Evolutionary conservation across 2,113 vertebrate genomes (phyloP).

Genomic region (Ictalurus furcatus): DNA sequence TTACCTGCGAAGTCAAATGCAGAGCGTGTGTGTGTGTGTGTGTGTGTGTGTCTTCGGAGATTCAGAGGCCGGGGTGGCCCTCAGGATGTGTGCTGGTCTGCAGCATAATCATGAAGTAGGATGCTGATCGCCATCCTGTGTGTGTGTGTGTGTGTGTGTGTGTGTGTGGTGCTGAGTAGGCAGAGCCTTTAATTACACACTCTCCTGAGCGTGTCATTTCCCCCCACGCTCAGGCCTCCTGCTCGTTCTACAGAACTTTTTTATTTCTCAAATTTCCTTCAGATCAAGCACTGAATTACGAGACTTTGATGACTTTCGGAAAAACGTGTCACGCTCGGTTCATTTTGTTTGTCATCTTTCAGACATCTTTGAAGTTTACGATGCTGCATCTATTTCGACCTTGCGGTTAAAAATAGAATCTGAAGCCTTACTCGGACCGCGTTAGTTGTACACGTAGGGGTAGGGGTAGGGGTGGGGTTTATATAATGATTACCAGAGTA

Average conservation of each 20-base stretch:
- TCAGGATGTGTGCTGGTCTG: slow-evolving; percentile 36
- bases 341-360: not conserved
- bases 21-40: not conserved
- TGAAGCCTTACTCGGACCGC: not conserved
- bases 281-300: not conserved
- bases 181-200: slow-evolving; percentile 59
- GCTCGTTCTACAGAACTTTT: slow-evolving; percentile 39
- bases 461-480: too few relatives aligned
- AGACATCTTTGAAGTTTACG: not conserved
- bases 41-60: not conserved
- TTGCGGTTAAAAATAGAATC: too few relatives aligned
- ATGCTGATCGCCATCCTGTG: slow-evolving; percentile 42
- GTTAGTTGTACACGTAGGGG: not conserved
- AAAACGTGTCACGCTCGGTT: not conserved
- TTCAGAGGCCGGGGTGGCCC: not conserved
- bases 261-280: slow-evolving; percentile 1
- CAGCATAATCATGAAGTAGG: slow-evolving; percentile 50
- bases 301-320: not conserved
- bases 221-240: slow-evolving; percentile 29
- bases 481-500: not conserved
- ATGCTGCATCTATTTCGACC: not conserved
- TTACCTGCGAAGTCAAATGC: slow-evolving; percentile 21
- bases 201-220: slow-evolving; percentile 56
- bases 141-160: slow-evolving; percentile 12
- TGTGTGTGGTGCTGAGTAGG: slow-evolving; percentile 53